These are phyloP conservation scores for Scaptomyza hsui DNA, from an alignment of 1,140 invertebrate species.

Conservation along the genomic window DNA sequence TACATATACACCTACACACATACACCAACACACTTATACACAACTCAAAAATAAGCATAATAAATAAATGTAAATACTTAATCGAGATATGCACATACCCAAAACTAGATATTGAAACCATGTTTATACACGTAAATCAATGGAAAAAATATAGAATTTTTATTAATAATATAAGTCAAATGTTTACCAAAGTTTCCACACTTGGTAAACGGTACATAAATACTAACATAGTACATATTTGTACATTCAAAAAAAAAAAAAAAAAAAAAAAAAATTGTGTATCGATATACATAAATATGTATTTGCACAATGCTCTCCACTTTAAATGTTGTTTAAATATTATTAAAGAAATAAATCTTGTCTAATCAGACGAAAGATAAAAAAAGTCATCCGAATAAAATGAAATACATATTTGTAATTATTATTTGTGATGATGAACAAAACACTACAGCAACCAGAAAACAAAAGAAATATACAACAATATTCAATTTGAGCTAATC, in stretches of 20 bases:
- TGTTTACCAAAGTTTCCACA: slow-evolving; percentile 3
- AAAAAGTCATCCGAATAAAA: slow-evolving; percentile 4
- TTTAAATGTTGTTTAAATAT: slow-evolving; percentile 33
- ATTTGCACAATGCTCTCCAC: slow-evolving; percentile 19
- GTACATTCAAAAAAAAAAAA: background rate
- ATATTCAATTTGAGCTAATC: slow-evolving; percentile 28
- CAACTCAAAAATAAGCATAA: background rate
- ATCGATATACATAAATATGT: slow-evolving; percentile 11
- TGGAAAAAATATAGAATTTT: slow-evolving; percentile 10
- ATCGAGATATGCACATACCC: slow-evolving; percentile 20
- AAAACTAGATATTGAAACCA: slow-evolving; percentile 7
- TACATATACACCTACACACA: slow-evolving; percentile 7
- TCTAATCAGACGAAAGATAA: background rate
- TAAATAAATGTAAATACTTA: slow-evolving; percentile 36
- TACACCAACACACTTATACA: slow-evolving; percentile 1
- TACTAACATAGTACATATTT: slow-evolving; percentile 10
- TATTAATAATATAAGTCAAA: slow-evolving; percentile 13
- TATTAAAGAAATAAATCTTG: background rate
- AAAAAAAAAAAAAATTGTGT: background rate
- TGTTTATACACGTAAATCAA: slow-evolving; percentile 8
- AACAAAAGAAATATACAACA: background rate
- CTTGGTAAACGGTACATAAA: background rate
- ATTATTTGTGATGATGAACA: slow-evolving; percentile 12
- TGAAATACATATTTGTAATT: slow-evolving; percentile 1
- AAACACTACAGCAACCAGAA: slow-evolving; percentile 1